These are phyloP conservation scores for Porites rus DNA, from an alignment of 92 coral and sea anemone species.

Conservation along the genomic window DNA sequence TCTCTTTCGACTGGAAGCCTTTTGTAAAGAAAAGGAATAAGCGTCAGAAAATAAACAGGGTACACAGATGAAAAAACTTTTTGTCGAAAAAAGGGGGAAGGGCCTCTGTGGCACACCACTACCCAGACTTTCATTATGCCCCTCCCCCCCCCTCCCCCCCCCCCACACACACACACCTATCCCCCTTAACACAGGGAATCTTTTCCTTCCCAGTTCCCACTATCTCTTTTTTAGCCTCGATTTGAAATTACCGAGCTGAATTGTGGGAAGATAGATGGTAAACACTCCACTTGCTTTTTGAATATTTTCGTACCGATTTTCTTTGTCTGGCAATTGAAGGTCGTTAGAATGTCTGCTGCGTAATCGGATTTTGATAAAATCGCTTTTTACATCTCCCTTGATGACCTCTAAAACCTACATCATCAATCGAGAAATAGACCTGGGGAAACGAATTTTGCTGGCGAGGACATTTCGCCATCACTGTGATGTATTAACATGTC, in stretches of 20 bases:
- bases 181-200: neutral
- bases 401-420: neutral
- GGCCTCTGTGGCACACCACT: too few relatives aligned
- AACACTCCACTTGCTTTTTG: too few relatives aligned
- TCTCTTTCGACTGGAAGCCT: too few relatives aligned
- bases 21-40: too few relatives aligned
- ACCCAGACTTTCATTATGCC: too few relatives aligned
- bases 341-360: too few relatives aligned
- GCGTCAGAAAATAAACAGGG: too few relatives aligned
- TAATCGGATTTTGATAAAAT: neutral
- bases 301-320: neutral
- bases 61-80: too few relatives aligned
- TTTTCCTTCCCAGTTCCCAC: neutral
- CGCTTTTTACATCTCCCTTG: neutral
- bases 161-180: too few relatives aligned
- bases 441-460: neutral
- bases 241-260: constrained; percentile 10
- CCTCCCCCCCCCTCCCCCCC: neutral
- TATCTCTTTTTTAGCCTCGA: neutral
- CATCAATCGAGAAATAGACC: neutral
- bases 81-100: too few relatives aligned
- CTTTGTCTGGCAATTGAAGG: neutral
- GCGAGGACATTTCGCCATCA: neutral
- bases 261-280: constrained; percentile 19
- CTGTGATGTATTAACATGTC: constrained; percentile 9